A percentile compares a stretch with the other conserved stretches of the same genome.
Evolutionary conservation across 1,140 invertebrate genomes (phyloP).

Genomic region (Condylostylus longicornis): DNA sequence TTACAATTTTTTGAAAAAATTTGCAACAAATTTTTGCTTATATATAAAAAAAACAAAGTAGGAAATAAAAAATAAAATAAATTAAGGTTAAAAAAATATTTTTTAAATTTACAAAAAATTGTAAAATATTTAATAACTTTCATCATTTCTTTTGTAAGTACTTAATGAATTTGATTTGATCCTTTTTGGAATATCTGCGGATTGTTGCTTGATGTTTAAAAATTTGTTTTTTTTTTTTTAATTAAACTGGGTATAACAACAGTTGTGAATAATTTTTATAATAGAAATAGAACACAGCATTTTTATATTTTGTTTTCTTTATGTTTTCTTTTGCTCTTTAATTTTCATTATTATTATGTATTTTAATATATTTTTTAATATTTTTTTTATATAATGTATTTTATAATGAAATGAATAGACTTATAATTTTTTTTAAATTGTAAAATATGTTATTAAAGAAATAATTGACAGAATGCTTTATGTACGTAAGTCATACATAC

Average conservation of each 20-base stretch:
- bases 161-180: not conserved
- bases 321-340: not conserved
- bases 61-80: no score
- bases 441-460: not conserved
- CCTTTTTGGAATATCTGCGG: not conserved
- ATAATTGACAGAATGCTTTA: no score
- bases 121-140: not conserved
- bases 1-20: no score
- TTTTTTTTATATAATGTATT: not conserved
- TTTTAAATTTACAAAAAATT: no score
- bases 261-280: no score
- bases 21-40: no score
- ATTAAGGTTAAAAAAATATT: no score
- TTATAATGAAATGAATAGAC: no score
- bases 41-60: no score
- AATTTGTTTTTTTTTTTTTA: not conserved
- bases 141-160: not conserved
- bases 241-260: no score
- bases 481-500: not conserved
- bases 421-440: not conserved
- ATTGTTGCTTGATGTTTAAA: not conserved
- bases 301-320: not conserved
- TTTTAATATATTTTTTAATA: not conserved
- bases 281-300: no score
- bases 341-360: not conserved